Conservation (phyloP, 2,113 vertebrate genomes). For the Petaurus breviceps region DNA sequence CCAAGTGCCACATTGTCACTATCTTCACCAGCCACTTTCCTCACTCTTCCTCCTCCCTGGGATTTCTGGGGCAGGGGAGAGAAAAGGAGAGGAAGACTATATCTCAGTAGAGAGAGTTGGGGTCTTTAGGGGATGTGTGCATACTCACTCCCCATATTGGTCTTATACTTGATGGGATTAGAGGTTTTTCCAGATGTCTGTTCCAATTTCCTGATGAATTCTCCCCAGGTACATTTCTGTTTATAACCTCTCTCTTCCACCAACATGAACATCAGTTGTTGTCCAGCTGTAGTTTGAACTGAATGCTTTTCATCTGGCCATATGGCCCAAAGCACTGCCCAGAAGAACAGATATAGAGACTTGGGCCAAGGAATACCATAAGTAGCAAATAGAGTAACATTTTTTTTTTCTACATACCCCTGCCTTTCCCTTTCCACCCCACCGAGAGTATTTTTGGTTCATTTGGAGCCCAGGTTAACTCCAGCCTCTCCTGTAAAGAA, state of each 20-base stretch:
- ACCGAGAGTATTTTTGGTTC: background rate
- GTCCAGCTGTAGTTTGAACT: background rate
- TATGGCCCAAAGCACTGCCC: background rate
- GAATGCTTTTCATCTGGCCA: background rate
- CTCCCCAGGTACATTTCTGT: background rate
- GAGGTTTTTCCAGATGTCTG: background rate
- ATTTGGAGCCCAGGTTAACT: background rate
- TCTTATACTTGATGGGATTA: background rate
- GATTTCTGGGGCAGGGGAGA: background rate
- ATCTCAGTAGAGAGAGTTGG: background rate
- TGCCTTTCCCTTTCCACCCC: background rate
- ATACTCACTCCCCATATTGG: background rate
- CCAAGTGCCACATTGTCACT: background rate
- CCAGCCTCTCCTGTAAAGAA: background rate
- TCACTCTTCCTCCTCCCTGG: background rate
- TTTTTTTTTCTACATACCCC: background rate
- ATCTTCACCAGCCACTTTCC: background rate
- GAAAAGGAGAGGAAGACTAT: background rate
- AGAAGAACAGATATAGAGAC: background rate
- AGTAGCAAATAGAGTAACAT: background rate
- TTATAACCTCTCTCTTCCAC: background rate
- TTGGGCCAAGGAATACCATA: background rate
- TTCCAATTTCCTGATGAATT: background rate
- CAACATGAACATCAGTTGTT: background rate
- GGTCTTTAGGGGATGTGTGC: background rate